Evolutionary conservation across 2,113 vertebrate species (phyloP).

Genomic region (Syrrhaptes paradoxus): DNA sequence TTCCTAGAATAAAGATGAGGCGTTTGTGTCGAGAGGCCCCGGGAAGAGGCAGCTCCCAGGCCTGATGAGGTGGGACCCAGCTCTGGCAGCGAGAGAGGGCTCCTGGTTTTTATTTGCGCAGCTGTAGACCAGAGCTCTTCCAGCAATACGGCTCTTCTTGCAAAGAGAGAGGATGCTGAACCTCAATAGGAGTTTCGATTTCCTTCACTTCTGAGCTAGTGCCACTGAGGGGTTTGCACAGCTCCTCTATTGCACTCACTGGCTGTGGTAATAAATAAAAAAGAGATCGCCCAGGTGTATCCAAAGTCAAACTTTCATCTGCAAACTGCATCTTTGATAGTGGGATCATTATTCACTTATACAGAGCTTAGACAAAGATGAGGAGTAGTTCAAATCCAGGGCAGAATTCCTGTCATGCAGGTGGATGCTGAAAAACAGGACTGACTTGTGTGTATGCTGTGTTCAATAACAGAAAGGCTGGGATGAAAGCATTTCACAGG

Average conservation of each 20-base stretch:
- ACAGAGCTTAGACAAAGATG: neutral
- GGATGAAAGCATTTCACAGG: constrained; percentile 14
- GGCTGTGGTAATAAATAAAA: neutral
- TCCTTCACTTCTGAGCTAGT: neutral
- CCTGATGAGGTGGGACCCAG: neutral
- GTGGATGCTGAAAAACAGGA: constrained; percentile 45
- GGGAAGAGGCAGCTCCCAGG: neutral
- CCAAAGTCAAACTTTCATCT: constrained; percentile 2
- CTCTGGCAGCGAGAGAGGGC: neutral
- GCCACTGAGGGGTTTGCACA: neutral
- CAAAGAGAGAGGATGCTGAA: neutral
- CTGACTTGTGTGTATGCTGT: neutral
- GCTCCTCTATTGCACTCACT: neutral
- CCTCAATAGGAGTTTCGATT: neutral
- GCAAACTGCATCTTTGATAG: neutral
- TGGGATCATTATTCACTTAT: neutral
- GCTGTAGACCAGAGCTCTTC: neutral
- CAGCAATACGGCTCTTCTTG: neutral
- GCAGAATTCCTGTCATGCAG: constrained; percentile 38
- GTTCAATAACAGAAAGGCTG: neutral
- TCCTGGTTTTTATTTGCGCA: neutral
- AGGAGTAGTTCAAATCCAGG: constrained; percentile 10
- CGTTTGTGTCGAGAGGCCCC: neutral
- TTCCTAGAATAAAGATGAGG: neutral
- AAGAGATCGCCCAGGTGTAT: neutral